Evolutionary conservation across 1,140 invertebrate species (phyloP), one percentile per base, ranked within the genome.

Genomic region (Rhyacophila brunnea): DNA sequence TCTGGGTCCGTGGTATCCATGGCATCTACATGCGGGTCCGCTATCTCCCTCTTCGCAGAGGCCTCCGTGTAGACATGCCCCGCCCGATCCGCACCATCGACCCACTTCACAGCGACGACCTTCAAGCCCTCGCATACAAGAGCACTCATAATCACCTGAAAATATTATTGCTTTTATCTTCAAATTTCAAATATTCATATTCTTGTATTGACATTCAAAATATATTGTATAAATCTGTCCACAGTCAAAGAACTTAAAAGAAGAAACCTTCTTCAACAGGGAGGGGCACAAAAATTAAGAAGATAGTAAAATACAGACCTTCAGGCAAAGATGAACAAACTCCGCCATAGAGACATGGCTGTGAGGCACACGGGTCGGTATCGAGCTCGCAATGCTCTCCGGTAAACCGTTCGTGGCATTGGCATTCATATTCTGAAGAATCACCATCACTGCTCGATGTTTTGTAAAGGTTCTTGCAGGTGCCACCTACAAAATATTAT

Each of bases 351-450:
- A 93, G 78, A 73, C 93, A 96, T 0, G 93, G 93, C 1, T 83
- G 84, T 6, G 89, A 90, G 0, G 86, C 87, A 69, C 93, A 96
- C 1, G 92, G 91, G 76, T 94, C 88, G 2, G 83, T 84, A 68
- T 95, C 92, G 6, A 89, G 78, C 71, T 95, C 90, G 74, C 92
- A 95, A 5, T 82, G 77, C 1, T 78, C 64, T 0, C 93, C 93
- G 3, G 79, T 80, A 71, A 88, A 95, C 47, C 91, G 76, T 0
- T 80, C 74, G 59, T 86, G 84, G 70, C 92, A 95, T 9, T 83
- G 73, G 66, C 93, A 95, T 55, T 86, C 82, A 60, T 82, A 87
- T 11, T 69, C 70, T n/a, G 75, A 72, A 11, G 73, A 74, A 15
- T 62, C 70, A 3, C 80, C 74, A n/a, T 66, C 61, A 5, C 80